Base-by-base conservation (phyloP, 2,888 invertebrate species). In the Drosophila quasianomalipes region DNA sequence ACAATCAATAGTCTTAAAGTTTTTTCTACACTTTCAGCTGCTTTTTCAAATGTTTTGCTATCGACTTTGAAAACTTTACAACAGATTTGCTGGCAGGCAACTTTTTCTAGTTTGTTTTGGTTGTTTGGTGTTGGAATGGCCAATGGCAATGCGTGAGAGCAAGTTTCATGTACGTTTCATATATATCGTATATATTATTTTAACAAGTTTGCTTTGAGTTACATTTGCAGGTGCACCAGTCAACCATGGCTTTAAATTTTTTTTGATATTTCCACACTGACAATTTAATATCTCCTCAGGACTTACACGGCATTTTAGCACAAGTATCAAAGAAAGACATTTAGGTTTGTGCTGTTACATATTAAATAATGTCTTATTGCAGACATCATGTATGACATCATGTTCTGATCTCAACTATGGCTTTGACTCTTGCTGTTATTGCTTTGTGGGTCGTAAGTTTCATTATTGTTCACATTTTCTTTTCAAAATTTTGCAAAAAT, bases 1-100 rank as follows among this genome's bases (percentile, higher is more conserved):
- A 71, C 86, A 74, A 72, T 76, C 83, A 76, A 83, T 76, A 71
- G 62, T 53, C 76, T 83, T 76, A 79, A 81, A 73, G 81, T 76
- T 69, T 65, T 52, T 12, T 39, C n/a, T 67, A 52, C 35, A 69
- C 60, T 63, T 62, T 10, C 41, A 30, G 47, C 44, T 47, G 47
- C 28, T 28, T 28, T 60, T 60, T 55, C 30, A 49, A 76, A 73
- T 81, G 52, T 73, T 77, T 74, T 70, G 68, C 37, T 58, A 82
- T 53, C 63, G 77, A 71, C 62, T 70, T 80, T 70, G 68, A 70
- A 82, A 87, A 82, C 59, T 82, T 85, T 72, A 14, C 26, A 44
- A 44, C 31, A 22, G 55, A 61, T 57, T 76, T 69, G n/a, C 49
- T 55, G 28, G 65, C 31, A 35, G 30, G 16, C 16, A 60, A 68